Conservation (phyloP, 2,888 invertebrate genomes). For the Arctia plantaginis region DNA sequence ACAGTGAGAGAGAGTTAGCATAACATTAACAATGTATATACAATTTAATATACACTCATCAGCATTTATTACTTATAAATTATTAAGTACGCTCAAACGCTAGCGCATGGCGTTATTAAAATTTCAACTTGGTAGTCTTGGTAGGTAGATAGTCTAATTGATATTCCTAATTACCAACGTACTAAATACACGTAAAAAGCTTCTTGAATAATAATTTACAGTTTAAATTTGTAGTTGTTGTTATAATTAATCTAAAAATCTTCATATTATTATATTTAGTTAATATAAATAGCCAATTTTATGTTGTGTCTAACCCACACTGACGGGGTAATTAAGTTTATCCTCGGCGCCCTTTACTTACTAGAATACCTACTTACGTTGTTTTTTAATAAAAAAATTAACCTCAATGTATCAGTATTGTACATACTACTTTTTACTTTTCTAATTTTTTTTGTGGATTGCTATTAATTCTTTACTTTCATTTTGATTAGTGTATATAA, state of each 20-base stretch:
- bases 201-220: conserved; percentile 15
- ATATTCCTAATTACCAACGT: conserved; percentile 21
- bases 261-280: not conserved
- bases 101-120: conserved; percentile 43
- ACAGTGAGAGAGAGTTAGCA: conserved; percentile 40
- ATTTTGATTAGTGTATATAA: conserved; percentile 18
- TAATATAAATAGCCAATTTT: not conserved
- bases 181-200: conserved; percentile 12
- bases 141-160: conserved; percentile 29
- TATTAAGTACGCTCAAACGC: conserved; percentile 20
- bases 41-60: conserved; percentile 18
- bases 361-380: conserved; percentile 22
- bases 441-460: conserved; percentile 39
- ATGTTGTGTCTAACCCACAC: conserved; percentile 1
- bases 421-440: conserved; percentile 39
- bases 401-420: conserved; percentile 28
- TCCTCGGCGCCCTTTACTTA: conserved; percentile 14
- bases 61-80: conserved; percentile 26
- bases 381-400: conserved; percentile 22
- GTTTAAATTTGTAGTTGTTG: conserved; percentile 22
- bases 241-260: not conserved
- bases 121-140: conserved; percentile 35
- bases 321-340: conserved; percentile 29
- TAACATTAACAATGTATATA: conserved; percentile 43
- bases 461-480: conserved; percentile 17